Evolutionary conservation across 2,113 vertebrate genomes (phyloP), one percentile per base, ranked within the genome.

Genomic region (Pterophyllum scalare): DNA sequence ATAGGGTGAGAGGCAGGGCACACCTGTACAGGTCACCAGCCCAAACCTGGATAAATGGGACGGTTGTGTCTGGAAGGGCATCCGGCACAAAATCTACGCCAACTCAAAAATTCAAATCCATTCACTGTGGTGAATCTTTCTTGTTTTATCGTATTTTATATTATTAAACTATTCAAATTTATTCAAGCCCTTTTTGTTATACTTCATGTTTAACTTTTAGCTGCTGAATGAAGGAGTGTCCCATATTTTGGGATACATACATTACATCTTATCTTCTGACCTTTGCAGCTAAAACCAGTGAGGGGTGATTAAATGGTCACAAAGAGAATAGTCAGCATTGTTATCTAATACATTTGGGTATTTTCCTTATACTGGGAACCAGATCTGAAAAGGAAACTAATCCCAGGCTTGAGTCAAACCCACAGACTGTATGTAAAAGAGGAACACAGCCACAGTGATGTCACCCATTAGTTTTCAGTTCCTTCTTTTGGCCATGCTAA

Each of bases 301-400:
- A 67, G 1, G 8, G 40, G 5, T 43, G 40, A 43, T 43, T 3
- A 43, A 43, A 43, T 4, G 11, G 19, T 67, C 64, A 67, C 46
- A 19, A 67, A 9, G 64, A 26, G 15, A 40, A 0, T 67, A 17
- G 22, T 67, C 40, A 67, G 9, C 40, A 26, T 0, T 70, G 6
- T 22, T 49, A 24, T 43, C 24, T 20, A 52, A 28, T 49, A 28
- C 19, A 52, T 13, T 24, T 49, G 9, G 19, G 43, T 70, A 67
- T 70, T 70, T 70, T 70, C 3, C 65, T 49, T 7, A 33, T 28
- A 28, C 28, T 43, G 0, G 40, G 0, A 70, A 10, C 24, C 40
- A 49, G 14, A 46, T 46, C 38, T 46, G 3, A 67, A 49, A 70
- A 49, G 9, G 9, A 70, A 49, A 5, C 24, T 13, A 49, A 11